phyloP scores from a whole-genome alignment of 2,797 vertebrate genomes.

The Manis javanica region DNA sequence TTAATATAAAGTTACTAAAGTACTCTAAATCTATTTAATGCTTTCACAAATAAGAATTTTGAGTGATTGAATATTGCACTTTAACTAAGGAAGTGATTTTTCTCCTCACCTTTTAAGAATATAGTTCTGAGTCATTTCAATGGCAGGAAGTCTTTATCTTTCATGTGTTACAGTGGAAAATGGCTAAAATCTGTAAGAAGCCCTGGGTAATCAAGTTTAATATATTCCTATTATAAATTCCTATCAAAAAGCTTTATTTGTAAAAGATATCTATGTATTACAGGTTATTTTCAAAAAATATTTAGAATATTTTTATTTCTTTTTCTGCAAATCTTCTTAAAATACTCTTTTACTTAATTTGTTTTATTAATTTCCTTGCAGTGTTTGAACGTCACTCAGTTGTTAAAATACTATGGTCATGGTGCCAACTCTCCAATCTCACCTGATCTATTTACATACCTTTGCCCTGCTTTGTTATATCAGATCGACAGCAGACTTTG shows the following conservation, averaged over 20 bases:
- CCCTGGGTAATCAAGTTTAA: not conserved
- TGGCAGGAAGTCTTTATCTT: conserved; percentile 27
- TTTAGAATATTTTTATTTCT: conserved; percentile 6
- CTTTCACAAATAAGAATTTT: conserved; percentile 15
- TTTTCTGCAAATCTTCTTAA: conserved; percentile 29
- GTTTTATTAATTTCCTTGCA: conserved; percentile 84
- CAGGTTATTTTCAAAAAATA: conserved; percentile 29
- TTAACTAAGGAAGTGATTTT: conserved; percentile 11
- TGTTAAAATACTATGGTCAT: conserved; percentile 93
- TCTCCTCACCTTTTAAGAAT: not conserved
- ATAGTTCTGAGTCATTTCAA: not conserved
- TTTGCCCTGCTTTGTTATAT: conserved; percentile 97
- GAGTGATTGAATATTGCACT: not conserved
- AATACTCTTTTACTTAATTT: conserved; percentile 47
- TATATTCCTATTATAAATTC: not conserved
- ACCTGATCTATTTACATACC: conserved; percentile 93
- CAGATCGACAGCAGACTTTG: conserved; percentile 97
- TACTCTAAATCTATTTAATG: not conserved
- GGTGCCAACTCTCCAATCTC: conserved; percentile 92
- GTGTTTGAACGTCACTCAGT: conserved; percentile 97
- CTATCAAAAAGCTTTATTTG: not conserved
- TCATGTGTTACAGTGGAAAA: not conserved
- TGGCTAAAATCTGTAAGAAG: not conserved
- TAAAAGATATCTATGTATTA: not conserved
- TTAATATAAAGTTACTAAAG: conserved; percentile 30